Evolutionary conservation across 1,140 invertebrate genomes (phyloP).

Genomic region (Reticulitermes speratus): DNA sequence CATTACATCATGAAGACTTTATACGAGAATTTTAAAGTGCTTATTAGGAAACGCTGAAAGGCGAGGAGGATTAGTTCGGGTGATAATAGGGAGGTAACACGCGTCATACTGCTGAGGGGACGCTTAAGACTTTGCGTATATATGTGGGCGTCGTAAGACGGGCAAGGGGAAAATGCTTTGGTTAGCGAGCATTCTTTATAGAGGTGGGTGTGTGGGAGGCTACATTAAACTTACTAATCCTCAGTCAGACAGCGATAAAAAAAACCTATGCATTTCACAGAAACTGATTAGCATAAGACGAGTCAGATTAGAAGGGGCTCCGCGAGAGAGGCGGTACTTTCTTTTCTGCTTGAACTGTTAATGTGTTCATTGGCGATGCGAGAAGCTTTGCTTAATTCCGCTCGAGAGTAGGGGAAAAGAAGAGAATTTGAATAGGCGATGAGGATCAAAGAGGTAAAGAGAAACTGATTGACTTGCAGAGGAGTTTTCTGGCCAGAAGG

Average conservation of each 20-base stretch:
- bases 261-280: constrained; percentile 21
- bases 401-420: not conserved
- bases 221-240: not conserved
- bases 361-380: constrained; percentile 24
- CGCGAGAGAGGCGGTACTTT: not conserved
- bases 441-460: constrained; percentile 14
- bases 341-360: constrained; percentile 20
- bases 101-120: not conserved
- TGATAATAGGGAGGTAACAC: not conserved
- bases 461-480: constrained; percentile 27
- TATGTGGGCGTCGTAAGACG: not conserved
- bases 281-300: constrained; percentile 23
- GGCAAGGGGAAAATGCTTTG: not conserved
- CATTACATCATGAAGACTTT: not conserved
- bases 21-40: not conserved
- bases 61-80: not conserved
- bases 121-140: not conserved
- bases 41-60: not conserved
- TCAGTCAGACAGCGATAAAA: not conserved
- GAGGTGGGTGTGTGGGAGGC: not conserved
- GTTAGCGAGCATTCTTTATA: constrained; percentile 12
- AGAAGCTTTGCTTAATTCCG: constrained; percentile 25
- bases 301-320: not conserved
- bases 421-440: not conserved
- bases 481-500: not conserved